A percentile compares a stretch with the other conserved stretches of the same genome.
phyloP scores from a whole-genome alignment of 1,140 invertebrate genomes.

The Caerostris darwini region DNA sequence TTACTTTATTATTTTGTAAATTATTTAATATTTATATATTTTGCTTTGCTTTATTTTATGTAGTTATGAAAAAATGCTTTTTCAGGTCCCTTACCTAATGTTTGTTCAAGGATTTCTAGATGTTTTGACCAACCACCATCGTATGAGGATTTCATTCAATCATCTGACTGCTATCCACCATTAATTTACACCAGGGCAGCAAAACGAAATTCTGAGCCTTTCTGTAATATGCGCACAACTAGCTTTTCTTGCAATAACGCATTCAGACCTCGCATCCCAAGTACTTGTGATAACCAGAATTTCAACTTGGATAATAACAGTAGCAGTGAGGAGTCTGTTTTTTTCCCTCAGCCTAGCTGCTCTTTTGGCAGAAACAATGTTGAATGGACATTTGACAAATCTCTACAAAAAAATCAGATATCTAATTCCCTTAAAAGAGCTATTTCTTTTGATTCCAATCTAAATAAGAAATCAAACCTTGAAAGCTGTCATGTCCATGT shows the following conservation, averaged over 20 bases:
- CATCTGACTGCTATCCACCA: conserved; percentile 54
- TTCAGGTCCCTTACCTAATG: not conserved
- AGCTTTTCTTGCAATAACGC: not conserved
- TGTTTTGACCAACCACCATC: conserved; percentile 39
- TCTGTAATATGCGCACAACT: conserved; percentile 2
- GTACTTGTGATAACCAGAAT: not conserved
- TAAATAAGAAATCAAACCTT: not conserved
- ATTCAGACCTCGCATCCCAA: not conserved
- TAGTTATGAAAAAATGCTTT: not conserved
- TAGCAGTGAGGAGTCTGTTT: not conserved
- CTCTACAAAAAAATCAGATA: not conserved
- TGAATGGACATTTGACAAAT: not conserved
- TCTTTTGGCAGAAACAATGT: conserved; percentile 17
- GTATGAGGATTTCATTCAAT: conserved; percentile 64
- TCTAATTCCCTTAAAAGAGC: not conserved
- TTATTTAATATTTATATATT: no score
- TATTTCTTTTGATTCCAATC: not conserved
- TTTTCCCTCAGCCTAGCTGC: conserved; percentile 27
- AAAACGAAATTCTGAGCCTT: conserved; percentile 35
- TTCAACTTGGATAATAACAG: not conserved
- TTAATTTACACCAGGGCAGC: conserved; percentile 25
- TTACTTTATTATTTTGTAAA: no score
- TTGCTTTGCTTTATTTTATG: no score
- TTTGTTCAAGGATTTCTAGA: not conserved
- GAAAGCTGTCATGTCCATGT: conserved; percentile 29